phyloP scores from a whole-genome alignment of 1,140 invertebrate species.

The Heliconius eleuchia region DNA sequence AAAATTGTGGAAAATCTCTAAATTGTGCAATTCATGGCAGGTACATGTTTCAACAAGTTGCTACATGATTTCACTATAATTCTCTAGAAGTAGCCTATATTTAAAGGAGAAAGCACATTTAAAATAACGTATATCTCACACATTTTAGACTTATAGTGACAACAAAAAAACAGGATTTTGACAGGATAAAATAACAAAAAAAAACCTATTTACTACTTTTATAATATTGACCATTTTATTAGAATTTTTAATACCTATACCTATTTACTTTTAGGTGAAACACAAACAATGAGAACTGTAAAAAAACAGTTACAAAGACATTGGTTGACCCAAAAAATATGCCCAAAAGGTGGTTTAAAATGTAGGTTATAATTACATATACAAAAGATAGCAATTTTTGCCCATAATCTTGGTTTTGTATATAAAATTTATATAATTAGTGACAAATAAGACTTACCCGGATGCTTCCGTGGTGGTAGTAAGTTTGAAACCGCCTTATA shows the following conservation, averaged over 20 bases:
- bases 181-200: neutral
- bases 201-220: neutral
- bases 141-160: neutral
- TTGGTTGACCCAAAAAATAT: conserved; percentile 72
- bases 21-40: neutral
- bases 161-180: neutral
- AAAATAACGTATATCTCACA: neutral
- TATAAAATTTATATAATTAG: neutral
- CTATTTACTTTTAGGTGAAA: neutral
- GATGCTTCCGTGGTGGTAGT: conserved; percentile 71
- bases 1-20: neutral
- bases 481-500: conserved; percentile 57
- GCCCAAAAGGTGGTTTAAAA: conserved; percentile 28
- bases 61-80: neutral
- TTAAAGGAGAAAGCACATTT: conserved; percentile 12
- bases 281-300: neutral
- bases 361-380: conserved; percentile 48
- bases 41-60: neutral
- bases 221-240: neutral
- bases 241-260: neutral
- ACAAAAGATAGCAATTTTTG: conserved; percentile 31
- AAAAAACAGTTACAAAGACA: conserved; percentile 50
- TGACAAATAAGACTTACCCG: conserved; percentile 57
- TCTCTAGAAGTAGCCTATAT: conserved; percentile 2
- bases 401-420: conserved; percentile 7